Evolutionary conservation across 2,888 invertebrate species (phyloP), one percentile per base, ranked within the genome.

Genomic region (Ypsolopha sequella): DNA sequence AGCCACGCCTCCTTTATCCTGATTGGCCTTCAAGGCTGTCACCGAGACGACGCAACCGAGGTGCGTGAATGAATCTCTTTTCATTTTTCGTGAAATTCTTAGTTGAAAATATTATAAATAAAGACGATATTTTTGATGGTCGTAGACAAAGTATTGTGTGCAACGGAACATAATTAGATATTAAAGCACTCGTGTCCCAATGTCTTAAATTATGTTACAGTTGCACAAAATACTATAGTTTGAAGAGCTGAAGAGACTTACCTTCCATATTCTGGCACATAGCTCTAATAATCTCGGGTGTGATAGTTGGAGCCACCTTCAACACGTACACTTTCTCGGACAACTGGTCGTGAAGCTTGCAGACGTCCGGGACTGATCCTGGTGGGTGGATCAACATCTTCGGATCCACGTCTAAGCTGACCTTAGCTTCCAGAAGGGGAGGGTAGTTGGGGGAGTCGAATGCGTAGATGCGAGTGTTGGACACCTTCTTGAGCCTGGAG

Each of bases 301-400:
- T 94, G 60, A 99, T 97, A 41, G 96, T 96, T 0, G 98, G 98
- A 64, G 96, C 97, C 50, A 98, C 89, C 35, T 96, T 90, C 35
- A 98, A 73, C 33, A 98, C 81, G 2, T 94, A 95, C 2, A 98
- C 97, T 72, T 97, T 94, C 51, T 91, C 87, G 65, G 93, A 94
- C 54, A 98, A 82, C 36, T 88, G 85, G 51, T 92, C 89, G 59
- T 95, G 92, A 0, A 96, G 90, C 41, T 80, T 67, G 69, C 96
- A 95, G 58, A 91, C 79, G 35, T 85, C 89, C 2, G 80, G 76
- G 8, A 86, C 79, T 0, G 81, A 73, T 0, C 79, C 80, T 1
- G 62, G 63, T 0, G 75, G 65, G 47, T 86, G 77, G 47, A 87
- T 75, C 50, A 86, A 64, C 76, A 79, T 81, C 59, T 82, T 84